Evolutionary conservation across 1,140 invertebrate genomes (phyloP).

Genomic region (Euschistus heros): DNA sequence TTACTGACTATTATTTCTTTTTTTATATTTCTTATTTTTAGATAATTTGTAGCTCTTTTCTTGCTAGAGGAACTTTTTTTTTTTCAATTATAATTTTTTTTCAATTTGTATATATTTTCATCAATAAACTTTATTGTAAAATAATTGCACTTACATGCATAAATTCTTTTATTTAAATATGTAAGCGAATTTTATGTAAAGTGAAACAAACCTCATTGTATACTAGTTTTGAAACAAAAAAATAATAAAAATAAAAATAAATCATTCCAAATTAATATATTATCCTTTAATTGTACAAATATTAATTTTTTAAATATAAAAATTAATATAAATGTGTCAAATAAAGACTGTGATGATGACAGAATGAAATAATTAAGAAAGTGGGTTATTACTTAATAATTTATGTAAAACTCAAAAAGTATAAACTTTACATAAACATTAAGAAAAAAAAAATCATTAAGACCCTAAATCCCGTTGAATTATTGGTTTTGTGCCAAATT

Average conservation of each 20-base stretch:
- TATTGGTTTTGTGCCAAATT: background rate
- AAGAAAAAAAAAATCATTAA: background rate
- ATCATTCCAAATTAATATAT: background rate
- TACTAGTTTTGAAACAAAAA: conserved; percentile 5
- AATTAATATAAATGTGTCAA: conserved; percentile 16
- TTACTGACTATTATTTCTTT: no score
- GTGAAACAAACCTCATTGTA: background rate
- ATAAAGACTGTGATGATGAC: conserved; percentile 15
- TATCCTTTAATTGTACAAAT: conserved; percentile 8
- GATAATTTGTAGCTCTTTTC: no score
- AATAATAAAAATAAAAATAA: background rate
- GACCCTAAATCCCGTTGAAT: background rate
- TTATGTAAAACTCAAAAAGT: background rate
- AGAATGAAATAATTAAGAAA: conserved; percentile 1
- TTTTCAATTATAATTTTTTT: no score
- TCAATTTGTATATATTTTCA: no score
- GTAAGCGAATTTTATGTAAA: no score
- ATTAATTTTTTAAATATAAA: background rate
- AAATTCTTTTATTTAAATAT: no score
- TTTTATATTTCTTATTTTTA: no score
- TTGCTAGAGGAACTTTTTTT: no score
- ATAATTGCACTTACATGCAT: no score
- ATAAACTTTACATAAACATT: background rate
- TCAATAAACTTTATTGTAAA: no score
- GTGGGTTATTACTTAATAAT: background rate